These are phyloP conservation scores for Gopherus flavomarginatus DNA, from an alignment of 2,113 vertebrate genomes.

Conservation along the genomic window DNA sequence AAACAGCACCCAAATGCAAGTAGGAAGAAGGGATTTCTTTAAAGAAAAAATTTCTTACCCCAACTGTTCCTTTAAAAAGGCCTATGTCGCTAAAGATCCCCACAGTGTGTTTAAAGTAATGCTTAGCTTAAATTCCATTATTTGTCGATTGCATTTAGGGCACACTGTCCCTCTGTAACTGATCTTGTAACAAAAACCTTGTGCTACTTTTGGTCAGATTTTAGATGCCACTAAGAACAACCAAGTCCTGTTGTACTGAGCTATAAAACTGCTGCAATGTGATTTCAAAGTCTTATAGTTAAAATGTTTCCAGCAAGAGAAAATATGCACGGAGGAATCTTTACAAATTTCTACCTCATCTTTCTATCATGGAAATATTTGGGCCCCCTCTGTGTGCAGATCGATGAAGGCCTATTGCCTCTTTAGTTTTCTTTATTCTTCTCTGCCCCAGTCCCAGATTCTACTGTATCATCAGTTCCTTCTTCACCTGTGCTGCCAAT, in stretches of 20 bases:
- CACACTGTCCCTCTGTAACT: neutral
- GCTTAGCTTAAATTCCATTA: neutral
- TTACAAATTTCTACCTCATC: neutral
- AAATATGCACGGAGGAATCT: neutral
- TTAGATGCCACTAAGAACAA: neutral
- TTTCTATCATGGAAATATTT: neutral
- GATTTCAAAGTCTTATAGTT: neutral
- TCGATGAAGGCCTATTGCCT: neutral
- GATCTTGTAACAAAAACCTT: neutral
- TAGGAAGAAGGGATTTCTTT: neutral
- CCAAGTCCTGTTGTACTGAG: neutral
- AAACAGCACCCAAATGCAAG: neutral
- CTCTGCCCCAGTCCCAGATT: neutral
- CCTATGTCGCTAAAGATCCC: neutral
- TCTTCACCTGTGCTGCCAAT: neutral
- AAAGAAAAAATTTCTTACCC: neutral
- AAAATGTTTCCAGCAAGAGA: neutral
- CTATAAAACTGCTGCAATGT: neutral
- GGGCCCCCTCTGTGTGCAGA: neutral
- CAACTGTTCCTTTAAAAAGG: neutral
- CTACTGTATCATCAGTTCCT: neutral
- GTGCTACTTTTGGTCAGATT: neutral
- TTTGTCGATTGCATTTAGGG: neutral
- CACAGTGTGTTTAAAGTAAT: neutral
- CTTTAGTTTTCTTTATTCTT: neutral